Percentiles rank a stretch among this genome's conserved stretches.
Conservation (phyloP, 64 coral and sea anemone species). For the Pocillopora damicornis region DNA sequence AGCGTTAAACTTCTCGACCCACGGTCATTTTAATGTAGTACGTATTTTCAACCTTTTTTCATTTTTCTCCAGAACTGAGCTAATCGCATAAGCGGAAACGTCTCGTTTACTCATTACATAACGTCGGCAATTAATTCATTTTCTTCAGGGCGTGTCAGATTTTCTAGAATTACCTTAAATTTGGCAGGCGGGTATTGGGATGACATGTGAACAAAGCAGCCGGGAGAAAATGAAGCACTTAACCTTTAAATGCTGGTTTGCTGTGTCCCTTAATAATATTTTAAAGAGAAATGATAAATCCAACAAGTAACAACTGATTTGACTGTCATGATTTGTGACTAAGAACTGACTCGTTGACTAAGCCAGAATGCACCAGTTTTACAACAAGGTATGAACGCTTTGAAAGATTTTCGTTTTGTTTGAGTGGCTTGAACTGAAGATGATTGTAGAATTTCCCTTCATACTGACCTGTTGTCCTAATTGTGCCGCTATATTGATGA, state of each 20-base stretch:
- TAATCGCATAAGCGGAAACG: not conserved
- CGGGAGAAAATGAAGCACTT: not conserved
- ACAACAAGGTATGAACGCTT: too few relatives aligned
- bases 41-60: slow-evolving; percentile 4
- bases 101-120: not conserved
- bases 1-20: not conserved
- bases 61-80: not conserved
- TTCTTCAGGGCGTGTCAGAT: not conserved
- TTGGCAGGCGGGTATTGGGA: not conserved
- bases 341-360: too few relatives aligned
- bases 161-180: slow-evolving; percentile 8
- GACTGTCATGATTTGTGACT: too few relatives aligned
- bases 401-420: too few relatives aligned
- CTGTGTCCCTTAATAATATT: too few relatives aligned
- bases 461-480: too few relatives aligned
- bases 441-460: too few relatives aligned
- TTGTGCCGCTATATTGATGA: too few relatives aligned
- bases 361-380: too few relatives aligned
- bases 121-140: not conserved
- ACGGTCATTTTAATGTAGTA: slow-evolving; percentile 14
- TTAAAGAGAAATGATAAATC: too few relatives aligned
- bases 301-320: too few relatives aligned
- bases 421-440: too few relatives aligned
- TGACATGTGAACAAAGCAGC: not conserved
- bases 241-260: not conserved